Evolutionary conservation across 1,140 invertebrate genomes (phyloP).

Genomic region (Pseudomyrmex pallidus): DNA sequence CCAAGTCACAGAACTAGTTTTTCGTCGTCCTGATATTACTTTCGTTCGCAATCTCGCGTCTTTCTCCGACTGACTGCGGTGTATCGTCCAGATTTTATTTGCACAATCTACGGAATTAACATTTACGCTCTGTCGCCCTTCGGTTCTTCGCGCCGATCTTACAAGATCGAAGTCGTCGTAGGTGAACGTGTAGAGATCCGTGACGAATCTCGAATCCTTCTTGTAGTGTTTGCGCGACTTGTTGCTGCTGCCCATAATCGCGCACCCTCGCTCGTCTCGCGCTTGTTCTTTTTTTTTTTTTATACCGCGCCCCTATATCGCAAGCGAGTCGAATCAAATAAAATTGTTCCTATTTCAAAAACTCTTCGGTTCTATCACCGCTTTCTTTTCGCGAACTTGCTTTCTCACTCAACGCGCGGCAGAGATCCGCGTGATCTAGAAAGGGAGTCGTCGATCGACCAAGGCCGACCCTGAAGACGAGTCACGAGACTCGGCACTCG

Average conservation of each 20-base stretch:
- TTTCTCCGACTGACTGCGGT: no score
- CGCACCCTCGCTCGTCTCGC: not conserved
- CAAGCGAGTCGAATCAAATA: not conserved
- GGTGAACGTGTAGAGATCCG: constrained; percentile 93
- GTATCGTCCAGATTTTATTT: not conserved
- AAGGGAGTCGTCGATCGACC: constrained; percentile 19
- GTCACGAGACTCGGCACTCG: constrained; percentile 41
- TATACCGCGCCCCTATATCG: not conserved
- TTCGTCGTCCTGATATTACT: no score
- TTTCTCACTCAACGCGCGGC: not conserved
- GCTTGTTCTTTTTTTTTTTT: not conserved
- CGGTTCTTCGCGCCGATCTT: constrained; percentile 70
- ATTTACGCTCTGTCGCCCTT: constrained; percentile 43
- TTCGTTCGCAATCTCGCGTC: no score
- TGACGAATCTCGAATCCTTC: constrained; percentile 92
- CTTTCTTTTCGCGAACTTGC: constrained; percentile 3
- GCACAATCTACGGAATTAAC: not conserved
- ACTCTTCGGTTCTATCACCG: not conserved
- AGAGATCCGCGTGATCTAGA: constrained; percentile 18
- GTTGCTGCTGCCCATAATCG: constrained; percentile 81
- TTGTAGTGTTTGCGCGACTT: constrained; percentile 90
- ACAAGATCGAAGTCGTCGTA: constrained; percentile 88
- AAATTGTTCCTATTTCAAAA: not conserved
- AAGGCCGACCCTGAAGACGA: constrained; percentile 12
- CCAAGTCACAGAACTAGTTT: not conserved